Evolutionary conservation across 2,888 invertebrate species (phyloP), one percentile per base, ranked within the genome.

Genomic region (Leptinotarsa juncta): DNA sequence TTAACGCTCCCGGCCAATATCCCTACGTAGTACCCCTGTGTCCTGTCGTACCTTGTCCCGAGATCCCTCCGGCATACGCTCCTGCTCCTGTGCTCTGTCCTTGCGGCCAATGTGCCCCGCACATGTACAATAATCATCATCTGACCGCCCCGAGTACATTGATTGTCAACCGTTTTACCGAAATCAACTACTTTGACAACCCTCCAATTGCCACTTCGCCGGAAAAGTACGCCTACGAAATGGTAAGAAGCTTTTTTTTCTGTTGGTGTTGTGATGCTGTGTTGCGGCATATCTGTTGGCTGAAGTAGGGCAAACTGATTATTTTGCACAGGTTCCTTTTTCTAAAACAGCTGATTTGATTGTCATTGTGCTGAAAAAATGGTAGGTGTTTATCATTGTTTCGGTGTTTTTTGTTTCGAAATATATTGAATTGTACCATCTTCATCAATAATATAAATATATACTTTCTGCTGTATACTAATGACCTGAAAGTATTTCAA

Each of bases 101-200:
- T 89, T 85, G 90, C 89, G 81, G 90, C 91, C 83, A 91, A 91
- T 89, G 91, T 89, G 86, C 91, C 90, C 82, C 85, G 79, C 90
- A 79, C 89, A 90, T 85, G 83, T 86, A 85, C 84, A 82, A 81
- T 84, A 85, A 82, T 75, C 82, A 83, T 76, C 80, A 78, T 66
- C 73, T 65, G 70, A 80, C 82, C 72, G 83, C 85, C 74, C 86
- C 87, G 66, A 87, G 85, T 79, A 88, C 88, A 51, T 84, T 88
- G 75, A 88, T 88, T 82, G 88, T 88, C 83, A 88, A 88, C 81
- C 84, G 88, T 70, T 88, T 88, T 85, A 88, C 88, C 79, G 88
- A 88, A 80, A 88, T 88, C 86, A 88, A 88, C 86, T 88, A 88
- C 82, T 88, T 88, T 83, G 88, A 88, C 85, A 87, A 87, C 80